Base-by-base conservation (phyloP, 92 coral and sea anemone species). In the Parazoanthus darwini region DNA sequence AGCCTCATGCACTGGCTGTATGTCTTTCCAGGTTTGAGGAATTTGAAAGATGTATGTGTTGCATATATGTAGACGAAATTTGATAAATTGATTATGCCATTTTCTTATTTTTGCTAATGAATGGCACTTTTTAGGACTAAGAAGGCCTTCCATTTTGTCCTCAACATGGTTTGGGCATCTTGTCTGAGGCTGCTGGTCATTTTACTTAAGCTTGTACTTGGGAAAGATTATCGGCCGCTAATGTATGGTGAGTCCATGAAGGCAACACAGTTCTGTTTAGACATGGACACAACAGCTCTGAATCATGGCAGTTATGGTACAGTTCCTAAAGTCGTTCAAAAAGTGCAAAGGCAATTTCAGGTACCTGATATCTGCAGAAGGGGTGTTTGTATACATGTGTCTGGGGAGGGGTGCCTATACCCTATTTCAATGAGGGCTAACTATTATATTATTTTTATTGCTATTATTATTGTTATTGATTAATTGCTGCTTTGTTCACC, bases 291-390 rank as follows among this genome's bases (percentile, higher is more conserved):
- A 7, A 80, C 92, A 2, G 51, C 82, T 35, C 72, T 88, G 26
- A 94, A 94, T 88, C 92, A 94, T 88, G 96, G 98, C 74, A 93
- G 96, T 25, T 94, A 38, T 82, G 98, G 98, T 25, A 77, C 94
- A 66, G 90, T 90, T 46, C 98, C 98, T 42, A 91, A 80, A 77
- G 82, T 36, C 36, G 92, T 94, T 33, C 86, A 86, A 71, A 91
- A 89, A 5, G 90, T 91, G 2, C 97, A 92, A 23, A 77, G 68
- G 81, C 81, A 88, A 67, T 86, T 76, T 37, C 90, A 89, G 94
- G 97, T 94, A 84, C 35, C 54, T 37, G 25, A 4, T 39, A 36
- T 43, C 23, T 38, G 29, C 3, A 37, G 14, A 25, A 37, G 35
- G 26, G 73, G 5, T 16, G 29, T 36, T 18, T 36, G n/a, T 63